These are phyloP conservation scores for Syrista parreyssii DNA, from an alignment of 2,888 invertebrate genomes.

Conservation along the genomic window DNA sequence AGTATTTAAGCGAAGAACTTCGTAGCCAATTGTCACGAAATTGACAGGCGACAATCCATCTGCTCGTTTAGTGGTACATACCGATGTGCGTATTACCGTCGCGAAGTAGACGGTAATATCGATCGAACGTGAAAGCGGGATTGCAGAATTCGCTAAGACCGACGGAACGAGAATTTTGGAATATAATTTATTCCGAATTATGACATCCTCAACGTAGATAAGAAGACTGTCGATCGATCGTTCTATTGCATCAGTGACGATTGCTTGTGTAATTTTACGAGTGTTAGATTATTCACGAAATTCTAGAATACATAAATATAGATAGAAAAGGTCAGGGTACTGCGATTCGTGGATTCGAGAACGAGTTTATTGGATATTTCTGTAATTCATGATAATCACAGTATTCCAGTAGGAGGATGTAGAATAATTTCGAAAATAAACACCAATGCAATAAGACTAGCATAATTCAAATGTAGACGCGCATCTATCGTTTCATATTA, in stretches of 20 bases:
- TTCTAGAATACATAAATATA: not conserved
- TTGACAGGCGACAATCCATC: not conserved
- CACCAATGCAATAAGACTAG: not conserved
- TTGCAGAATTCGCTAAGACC: not conserved
- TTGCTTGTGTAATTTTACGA: not conserved
- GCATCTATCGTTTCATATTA: not conserved
- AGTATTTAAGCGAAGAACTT: not conserved
- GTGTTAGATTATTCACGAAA: too few species aligned
- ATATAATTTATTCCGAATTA: not conserved
- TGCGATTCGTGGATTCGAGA: not conserved
- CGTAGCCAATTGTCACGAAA: not conserved
- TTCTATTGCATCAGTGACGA: not conserved
- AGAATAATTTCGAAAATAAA: not conserved
- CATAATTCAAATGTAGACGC: not conserved
- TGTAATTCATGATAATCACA: not conserved
- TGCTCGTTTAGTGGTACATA: not conserved
- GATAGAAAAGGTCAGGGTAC: not conserved
- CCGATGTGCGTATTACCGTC: too few species aligned
- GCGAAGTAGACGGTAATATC: not conserved
- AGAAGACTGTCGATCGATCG: not conserved
- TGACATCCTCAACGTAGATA: not conserved
- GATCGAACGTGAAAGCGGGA: not conserved
- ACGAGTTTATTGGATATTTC: not conserved
- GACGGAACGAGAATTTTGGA: not conserved
- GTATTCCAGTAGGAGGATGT: not conserved